phyloP scores from a whole-genome alignment of 2,113 vertebrate species.

The Peucedramus taeniatus region DNA sequence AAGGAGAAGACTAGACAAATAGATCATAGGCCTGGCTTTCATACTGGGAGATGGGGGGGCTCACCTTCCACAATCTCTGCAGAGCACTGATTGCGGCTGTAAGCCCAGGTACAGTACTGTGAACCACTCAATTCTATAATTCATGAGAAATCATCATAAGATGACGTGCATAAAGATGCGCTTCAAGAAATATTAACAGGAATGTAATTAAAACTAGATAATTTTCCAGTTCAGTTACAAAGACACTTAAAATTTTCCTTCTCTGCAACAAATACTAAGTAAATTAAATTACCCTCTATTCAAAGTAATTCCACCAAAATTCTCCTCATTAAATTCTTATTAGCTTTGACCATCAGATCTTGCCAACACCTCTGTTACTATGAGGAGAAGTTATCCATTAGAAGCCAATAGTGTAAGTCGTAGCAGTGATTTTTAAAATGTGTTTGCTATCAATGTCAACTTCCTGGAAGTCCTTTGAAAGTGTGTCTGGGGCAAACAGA shows the following conservation, averaged over 20 bases:
- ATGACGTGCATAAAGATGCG: background rate
- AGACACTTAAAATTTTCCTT: background rate
- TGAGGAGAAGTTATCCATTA: background rate
- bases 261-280: background rate
- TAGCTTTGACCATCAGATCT: background rate
- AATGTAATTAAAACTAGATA: background rate
- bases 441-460: background rate
- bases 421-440: background rate
- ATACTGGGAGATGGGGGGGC: accelerated
- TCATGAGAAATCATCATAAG: background rate
- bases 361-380: background rate
- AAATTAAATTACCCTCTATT: background rate
- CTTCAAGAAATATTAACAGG: background rate
- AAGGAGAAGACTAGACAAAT: background rate
- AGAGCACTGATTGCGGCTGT: background rate
- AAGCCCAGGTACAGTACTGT: background rate
- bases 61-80: background rate
- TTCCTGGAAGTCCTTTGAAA: background rate
- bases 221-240: background rate
- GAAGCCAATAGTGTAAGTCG: background rate
- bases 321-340: background rate
- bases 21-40: background rate
- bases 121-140: background rate
- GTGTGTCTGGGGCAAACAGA: background rate
- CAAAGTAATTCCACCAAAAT: background rate